Base-by-base conservation (phyloP, 2,797 vertebrate species). In the Sebastes glaucus region DNA sequence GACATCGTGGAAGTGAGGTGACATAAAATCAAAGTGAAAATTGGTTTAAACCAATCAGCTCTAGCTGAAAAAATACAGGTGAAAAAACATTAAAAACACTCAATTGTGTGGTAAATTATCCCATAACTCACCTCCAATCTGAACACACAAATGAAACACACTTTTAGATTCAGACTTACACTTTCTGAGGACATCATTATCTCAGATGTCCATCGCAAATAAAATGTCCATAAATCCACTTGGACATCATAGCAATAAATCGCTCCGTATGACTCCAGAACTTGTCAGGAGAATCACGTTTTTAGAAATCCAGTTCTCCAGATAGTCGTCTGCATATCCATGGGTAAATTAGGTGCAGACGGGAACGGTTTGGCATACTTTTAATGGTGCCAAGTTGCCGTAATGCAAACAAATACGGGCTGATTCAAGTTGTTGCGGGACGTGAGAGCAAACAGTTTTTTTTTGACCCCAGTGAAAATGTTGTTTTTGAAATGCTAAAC, bases 301-400 rank as follows among this genome's bases (percentile, higher is more conserved):
- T 67, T 49, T 20, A 30, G 18, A n/a, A 30, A 30, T 30, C 18
- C 42, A 30, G 4, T 25, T 25, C 3, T 11, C 23, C 23, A 23
- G 14, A 22, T 65, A 16, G 46, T 53, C 28, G 25, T 62, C 42
- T 25, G 42, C 11, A 22, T 23, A 13, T 62, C 10, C 14, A 13
- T 23, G 56, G 1, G 53, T 38, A 11, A 20, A 25, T 23, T 33
- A 1, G 8, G 5, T 10, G 11, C 28, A 55, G 27, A 35, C 10
- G 3, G 20, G 0, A 27, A 11, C 2, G 2, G 10, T 18, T 4
- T 1, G 1, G 14, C 32, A 46, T 1, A 46, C 1, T 11, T 66
- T 27, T 32, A 33, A 42, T 55, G 11, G 5, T 27, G n/a, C 16
- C 52, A 27, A 18, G 11, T 22, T 5, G 7, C 8, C 22, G 5